Evolutionary conservation across 2,888 invertebrate genomes (phyloP), one percentile per base, ranked within the genome.

Genomic region (Dorcus hopei): DNA sequence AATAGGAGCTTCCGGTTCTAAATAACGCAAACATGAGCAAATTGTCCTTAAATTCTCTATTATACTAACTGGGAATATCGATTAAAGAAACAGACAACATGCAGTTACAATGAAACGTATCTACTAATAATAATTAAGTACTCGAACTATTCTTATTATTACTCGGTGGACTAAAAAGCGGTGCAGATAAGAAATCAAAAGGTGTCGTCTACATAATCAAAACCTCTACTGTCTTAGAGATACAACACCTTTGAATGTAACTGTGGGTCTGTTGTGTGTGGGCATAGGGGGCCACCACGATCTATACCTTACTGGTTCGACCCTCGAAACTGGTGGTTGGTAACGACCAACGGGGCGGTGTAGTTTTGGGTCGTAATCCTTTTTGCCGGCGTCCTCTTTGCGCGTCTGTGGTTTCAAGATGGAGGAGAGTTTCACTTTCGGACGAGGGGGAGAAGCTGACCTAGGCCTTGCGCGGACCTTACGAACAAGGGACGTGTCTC

Each of bases 311-410:
- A 69, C 70, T 69, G 68, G 68, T 66, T 76, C 75, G 68, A 53
- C 59, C 58, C 59, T 64, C 61, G 71, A 58, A 61, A 82, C 82
- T 11, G 85, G 82, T 1, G 90, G 91, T 73, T 89, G 89, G 76
- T 92, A 93, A 58, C 91, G 86, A 70, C 85, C 87, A 66, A 85
- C 85, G 33, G 91, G 91, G 51, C 87, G 84, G 77, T 92, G 91
- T 43, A 85, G 85, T 63, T 83, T 83, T 6, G 91, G 89, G 79
- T 92, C 89, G 74, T 88, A 91, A 54, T 83, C 82, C 79, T 89
- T 87, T 74, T 84, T 82, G 57, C 84, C 84, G 54, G 39, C 54
- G 19, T 50, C 40, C 19, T 52, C 26, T 14, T 55, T 52, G 9
- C 9, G 14, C 14, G 40, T 39, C 52, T 56, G 49, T 5, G 79